Evolutionary conservation across 2,113 vertebrate genomes (phyloP).

Genomic region (Brachypteracias leptosomus): DNA sequence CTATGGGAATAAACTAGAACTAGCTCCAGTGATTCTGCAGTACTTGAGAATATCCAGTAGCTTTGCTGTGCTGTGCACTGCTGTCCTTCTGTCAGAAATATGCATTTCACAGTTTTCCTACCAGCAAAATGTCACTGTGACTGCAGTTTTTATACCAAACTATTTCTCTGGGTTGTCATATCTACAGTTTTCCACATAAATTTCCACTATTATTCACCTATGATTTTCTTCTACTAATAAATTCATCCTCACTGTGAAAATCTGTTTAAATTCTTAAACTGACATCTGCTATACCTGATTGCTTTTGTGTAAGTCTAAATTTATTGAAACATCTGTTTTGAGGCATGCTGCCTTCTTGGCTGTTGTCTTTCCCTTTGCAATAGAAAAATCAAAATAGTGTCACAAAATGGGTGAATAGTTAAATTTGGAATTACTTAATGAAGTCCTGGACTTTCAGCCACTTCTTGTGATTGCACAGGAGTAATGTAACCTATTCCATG

Average conservation of each 20-base stretch:
- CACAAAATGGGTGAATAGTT: background rate
- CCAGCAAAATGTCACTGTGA: background rate
- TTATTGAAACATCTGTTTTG: background rate
- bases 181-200: background rate
- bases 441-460: background rate
- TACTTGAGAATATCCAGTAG: background rate
- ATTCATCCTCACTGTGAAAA: background rate
- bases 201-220: background rate
- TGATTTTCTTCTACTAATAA: background rate
- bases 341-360: accelerated
- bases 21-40: background rate
- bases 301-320: background rate
- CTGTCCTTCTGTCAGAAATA: background rate
- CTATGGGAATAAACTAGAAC: background rate
- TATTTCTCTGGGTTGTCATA: background rate
- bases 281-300: background rate
- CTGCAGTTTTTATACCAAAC: background rate
- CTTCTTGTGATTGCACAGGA: background rate
- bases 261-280: background rate
- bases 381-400: background rate
- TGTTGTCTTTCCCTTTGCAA: background rate
- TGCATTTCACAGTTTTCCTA: background rate
- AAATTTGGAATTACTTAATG: background rate
- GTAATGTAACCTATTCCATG: background rate
- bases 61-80: background rate